Evolutionary conservation across 30 jellyfish, hydroid and myxozoan genomes (phyloP).

Genomic region (Cassiopea andromeda): DNA sequence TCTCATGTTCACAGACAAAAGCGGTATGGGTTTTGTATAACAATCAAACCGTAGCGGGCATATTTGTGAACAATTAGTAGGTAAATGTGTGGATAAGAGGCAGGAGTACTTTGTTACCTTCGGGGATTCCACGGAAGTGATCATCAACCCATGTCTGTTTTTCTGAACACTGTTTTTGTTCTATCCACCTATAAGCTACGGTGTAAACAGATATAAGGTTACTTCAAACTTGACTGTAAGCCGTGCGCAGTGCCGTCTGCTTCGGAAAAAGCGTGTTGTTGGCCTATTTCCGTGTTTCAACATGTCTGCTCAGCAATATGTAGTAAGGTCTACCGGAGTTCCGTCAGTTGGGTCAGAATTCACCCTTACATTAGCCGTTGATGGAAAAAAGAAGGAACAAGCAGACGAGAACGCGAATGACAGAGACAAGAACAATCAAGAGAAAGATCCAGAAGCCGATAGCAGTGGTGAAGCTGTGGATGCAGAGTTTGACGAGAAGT

Average conservation of each 20-base stretch:
- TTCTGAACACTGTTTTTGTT: too few species aligned
- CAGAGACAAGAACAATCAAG: background rate
- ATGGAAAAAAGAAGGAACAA: background rate
- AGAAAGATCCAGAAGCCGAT: background rate
- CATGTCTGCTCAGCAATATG: constrained; percentile 34
- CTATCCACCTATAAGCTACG: too few species aligned
- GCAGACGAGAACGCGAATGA: background rate
- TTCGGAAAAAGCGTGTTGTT: background rate
- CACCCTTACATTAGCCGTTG: constrained; percentile 40
- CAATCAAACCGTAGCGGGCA: too few species aligned
- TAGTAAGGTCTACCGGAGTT: constrained; percentile 27
- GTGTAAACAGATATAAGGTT: too few species aligned
- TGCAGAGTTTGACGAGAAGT: constrained; percentile 52
- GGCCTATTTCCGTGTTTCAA: constrained; percentile 44
- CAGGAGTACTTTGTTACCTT: too few species aligned
- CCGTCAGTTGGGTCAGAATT: constrained; percentile 41
- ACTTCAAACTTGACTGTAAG: background rate
- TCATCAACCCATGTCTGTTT: too few species aligned
- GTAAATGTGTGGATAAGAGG: too few species aligned
- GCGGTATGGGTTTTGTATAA: too few species aligned
- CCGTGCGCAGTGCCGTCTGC: background rate
- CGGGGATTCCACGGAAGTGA: too few species aligned
- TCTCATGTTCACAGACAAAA: too few species aligned
- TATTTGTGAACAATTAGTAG: too few species aligned
- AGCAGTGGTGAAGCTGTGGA: background rate